Base-by-base conservation (phyloP, 2,797 vertebrate species). In the Cetoscarus ocellatus region DNA sequence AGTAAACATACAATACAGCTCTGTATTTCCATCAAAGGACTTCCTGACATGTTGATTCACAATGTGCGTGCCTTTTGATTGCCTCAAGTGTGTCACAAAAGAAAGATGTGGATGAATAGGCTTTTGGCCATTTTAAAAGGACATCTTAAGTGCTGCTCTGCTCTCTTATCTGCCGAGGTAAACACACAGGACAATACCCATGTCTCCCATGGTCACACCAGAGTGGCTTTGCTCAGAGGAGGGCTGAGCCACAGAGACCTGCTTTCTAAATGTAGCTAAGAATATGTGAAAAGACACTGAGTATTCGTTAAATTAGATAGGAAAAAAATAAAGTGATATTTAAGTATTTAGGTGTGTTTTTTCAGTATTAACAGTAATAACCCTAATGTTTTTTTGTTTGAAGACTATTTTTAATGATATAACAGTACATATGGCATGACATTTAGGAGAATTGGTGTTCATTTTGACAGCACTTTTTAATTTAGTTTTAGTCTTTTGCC, bases 111-210 rank as follows among this genome's bases (percentile, higher is more conserved):
- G 69, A 75, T 87, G 83, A 87, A 90, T 82, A 81, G 82, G 67
- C 77, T 67, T 50, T 67, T 27, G 75, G 65, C 58, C 61, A 53
- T 86, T 88, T 87, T 79, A 83, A 85, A 90, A 78, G 70, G 85
- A 75, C 57, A 62, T 76, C 74, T 81, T 90, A 87, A 90, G 82
- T 89, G 86, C 73, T 73, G 76, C 73, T 83, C 57, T 19, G 59
- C 77, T 77, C 70, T 69, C 82, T 91, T 87, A 86, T 90, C 82
- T 75, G 62, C 66, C 63, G 50, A 18, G 62, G 87, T 79, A 91
- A 90, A 91, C 83, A 91, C 48, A 57, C 12, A 8, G 35, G 69
- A 87, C 88, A 86, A 85, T 77, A 79, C 27, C 27, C 12, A 62
- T 18, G 36, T 67, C 79, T 85, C 75, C 74, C 75, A 80, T 70